A percentile compares a stretch with the other conserved stretches of the same genome.
Evolutionary conservation across 2,113 vertebrate species (phyloP).

Genomic region (Dicrurus megarhynchus): DNA sequence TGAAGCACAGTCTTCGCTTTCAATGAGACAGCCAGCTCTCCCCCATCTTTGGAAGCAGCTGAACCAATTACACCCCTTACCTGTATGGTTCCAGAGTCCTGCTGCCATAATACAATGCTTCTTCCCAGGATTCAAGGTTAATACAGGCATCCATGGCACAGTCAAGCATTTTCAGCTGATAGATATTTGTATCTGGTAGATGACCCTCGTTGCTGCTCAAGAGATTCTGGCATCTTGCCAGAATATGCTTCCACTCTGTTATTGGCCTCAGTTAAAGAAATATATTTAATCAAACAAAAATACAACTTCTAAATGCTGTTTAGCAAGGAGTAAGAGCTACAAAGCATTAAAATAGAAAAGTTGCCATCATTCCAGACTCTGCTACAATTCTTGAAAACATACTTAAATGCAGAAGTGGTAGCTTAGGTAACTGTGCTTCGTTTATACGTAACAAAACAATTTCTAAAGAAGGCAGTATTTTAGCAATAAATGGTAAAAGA

Average conservation of each 20-base stretch:
- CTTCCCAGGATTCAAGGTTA: constrained; percentile 80
- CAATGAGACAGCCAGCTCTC: background rate
- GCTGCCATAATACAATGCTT: constrained; percentile 78
- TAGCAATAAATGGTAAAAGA: background rate
- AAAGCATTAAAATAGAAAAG: background rate
- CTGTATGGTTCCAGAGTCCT: constrained; percentile 85
- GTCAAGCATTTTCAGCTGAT: constrained; percentile 86
- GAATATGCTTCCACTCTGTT: constrained; percentile 82
- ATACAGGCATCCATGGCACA: constrained; percentile 86
- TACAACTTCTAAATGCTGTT: background rate
- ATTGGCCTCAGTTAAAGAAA: constrained; percentile 70
- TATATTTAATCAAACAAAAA: constrained; percentile 16
- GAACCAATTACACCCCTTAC: constrained; percentile 65
- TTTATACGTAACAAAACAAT: constrained; percentile 5
- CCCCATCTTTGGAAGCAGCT: background rate
- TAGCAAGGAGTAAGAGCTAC: background rate
- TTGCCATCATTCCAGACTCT: background rate
- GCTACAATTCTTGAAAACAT: constrained; percentile 18
- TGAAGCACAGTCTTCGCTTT: background rate
- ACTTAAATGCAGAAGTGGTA: background rate
- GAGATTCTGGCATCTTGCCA: constrained; percentile 71
- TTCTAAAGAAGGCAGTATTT: background rate
- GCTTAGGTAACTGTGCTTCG: background rate
- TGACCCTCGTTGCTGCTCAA: constrained; percentile 42
- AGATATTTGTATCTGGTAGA: constrained; percentile 88